Percentiles rank a stretch among this genome's conserved stretches.
Conservation (phyloP, 2,797 vertebrate genomes). For the Tolypeutes matacus region DNA sequence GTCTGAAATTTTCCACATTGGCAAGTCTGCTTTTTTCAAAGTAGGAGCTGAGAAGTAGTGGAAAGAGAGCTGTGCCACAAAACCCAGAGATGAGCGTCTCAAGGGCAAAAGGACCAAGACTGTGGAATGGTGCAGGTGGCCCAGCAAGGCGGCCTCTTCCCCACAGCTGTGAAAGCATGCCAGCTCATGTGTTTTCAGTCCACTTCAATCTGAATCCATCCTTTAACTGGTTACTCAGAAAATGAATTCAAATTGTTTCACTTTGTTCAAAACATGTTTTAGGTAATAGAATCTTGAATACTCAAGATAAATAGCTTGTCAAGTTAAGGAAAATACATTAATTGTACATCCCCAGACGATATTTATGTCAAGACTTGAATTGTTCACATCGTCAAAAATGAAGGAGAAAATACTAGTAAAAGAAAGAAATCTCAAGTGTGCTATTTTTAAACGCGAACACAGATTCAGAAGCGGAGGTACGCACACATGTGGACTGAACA, state of each 20-base stretch:
- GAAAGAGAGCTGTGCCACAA: neutral
- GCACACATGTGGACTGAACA: too few relatives aligned
- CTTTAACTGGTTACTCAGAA: fast-evolving
- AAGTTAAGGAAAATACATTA: neutral
- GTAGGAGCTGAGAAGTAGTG: neutral
- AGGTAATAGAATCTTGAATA: neutral
- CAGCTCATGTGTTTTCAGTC: fast-evolving
- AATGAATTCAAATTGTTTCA: neutral
- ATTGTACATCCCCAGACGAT: neutral
- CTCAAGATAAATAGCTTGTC: neutral
- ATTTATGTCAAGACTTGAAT: neutral
- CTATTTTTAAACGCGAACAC: too few relatives aligned
- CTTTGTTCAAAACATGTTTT: neutral
- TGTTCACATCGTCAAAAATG: neutral
- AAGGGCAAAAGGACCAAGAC: neutral
- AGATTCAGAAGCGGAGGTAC: too few relatives aligned
- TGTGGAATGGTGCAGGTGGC: too few relatives aligned
- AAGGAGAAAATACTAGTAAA: neutral
- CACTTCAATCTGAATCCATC: too few relatives aligned
- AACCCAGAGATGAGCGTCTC: neutral
- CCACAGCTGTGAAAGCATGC: fast-evolving
- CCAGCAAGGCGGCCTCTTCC: neutral
- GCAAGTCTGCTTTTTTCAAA: fast-evolving
- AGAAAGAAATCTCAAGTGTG: neutral
- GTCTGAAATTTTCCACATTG: neutral